Evolutionary conservation across 2,888 invertebrate species (phyloP), one percentile per base, ranked within the genome.

Genomic region (Patella pellucida): DNA sequence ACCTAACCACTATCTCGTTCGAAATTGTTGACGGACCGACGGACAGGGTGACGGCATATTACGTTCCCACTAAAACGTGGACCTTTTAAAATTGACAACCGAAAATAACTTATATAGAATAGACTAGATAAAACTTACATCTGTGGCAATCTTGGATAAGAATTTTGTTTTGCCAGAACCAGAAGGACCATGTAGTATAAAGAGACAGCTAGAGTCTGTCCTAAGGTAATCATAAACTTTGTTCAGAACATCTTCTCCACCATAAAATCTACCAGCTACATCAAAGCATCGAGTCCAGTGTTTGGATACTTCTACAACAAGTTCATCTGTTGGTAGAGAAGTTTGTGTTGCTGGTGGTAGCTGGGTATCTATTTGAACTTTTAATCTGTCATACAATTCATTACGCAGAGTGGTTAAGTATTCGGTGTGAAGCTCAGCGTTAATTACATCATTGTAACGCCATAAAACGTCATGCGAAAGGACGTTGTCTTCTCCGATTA

Each of bases 391-490:
- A 62, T 81, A 74, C 19, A 89, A 79, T 15, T 85, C 76, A 4
- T 79, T 75, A 71, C 85, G 84, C 7, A 90, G 78, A 31, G 69
- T 86, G n/a, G 83, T 75, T 51, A 90, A 76, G 74, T 90, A 90
- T 12, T 85, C 84, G 11, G 84, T 82, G 79, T 90, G 90, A 12
- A 88, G 84, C 31, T 82, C 78, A 0, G 85, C 85, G 68, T 85
- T 80, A 69, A 90, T 87, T 75, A 89, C 90, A 52, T 88, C 85
- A 73, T 89, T 88, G 73, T 86, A 89, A 52, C 87, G 82, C 90
- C 90, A 90, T 68, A 90, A 78, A 1, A 90, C 87, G 50, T 85
- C 83, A 69, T 86, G 86, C n/a, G 81, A 80, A 16, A 81, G 68
- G 5, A 80, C 80, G 78, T 86, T 87, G 15, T 78, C 77, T 14